Evolutionary conservation across 1,140 invertebrate species (phyloP).

Genomic region (Ladona fulva): DNA sequence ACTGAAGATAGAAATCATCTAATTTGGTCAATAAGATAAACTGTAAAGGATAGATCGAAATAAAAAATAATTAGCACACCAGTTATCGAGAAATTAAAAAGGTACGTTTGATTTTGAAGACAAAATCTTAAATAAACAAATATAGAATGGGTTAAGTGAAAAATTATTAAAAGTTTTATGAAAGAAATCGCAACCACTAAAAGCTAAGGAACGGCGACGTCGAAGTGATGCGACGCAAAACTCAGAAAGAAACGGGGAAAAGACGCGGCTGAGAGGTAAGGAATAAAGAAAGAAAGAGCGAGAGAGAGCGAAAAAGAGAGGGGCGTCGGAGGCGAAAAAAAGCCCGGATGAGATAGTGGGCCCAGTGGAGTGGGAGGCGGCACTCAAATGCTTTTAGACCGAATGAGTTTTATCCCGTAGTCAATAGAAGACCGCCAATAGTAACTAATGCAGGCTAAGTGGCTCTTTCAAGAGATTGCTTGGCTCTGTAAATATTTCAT

Average conservation of each 20-base stretch:
- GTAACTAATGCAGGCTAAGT: conserved; percentile 21
- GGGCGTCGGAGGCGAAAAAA: not conserved
- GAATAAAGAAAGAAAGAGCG: not conserved
- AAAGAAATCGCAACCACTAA: no score
- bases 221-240: no score
- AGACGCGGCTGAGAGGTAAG: not conserved
- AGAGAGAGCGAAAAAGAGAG: not conserved
- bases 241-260: not conserved
- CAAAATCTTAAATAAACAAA: no score
- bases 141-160: no score
- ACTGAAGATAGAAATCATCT: no score
- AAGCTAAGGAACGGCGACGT: not conserved
- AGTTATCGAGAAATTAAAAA: no score
- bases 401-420: conserved; percentile 27
- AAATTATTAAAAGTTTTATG: no score
- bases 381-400: conserved; percentile 31
- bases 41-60: no score
- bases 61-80: no score
- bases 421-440: conserved; percentile 17
- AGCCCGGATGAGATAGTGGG: conserved; percentile 1
- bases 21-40: no score
- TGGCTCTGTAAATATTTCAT: conserved; percentile 20
- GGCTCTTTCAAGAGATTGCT: conserved; percentile 19
- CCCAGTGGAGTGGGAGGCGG: conserved; percentile 12
- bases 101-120: no score